Evolutionary conservation across 30 jellyfish, hydroid and myxozoan species (phyloP), one percentile per base, ranked within the genome.

Genomic region (Mastigias papua): DNA sequence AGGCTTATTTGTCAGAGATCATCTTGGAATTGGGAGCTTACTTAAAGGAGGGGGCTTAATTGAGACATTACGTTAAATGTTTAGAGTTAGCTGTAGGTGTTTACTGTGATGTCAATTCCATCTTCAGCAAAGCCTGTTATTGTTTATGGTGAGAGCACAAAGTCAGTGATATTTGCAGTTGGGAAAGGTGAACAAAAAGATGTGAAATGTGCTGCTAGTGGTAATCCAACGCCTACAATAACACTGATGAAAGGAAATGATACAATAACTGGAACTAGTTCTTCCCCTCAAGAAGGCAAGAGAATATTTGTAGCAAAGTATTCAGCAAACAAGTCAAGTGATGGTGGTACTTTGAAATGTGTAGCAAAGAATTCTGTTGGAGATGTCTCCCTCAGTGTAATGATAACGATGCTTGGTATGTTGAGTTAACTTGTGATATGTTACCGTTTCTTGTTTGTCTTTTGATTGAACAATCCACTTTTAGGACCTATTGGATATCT

Each of bases 161-260:
- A 46, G 29, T 65, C 84, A 34, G 51, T 15, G 48, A 10, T 3
- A 28, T 83, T 46, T 35, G 51, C 80, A 13, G 87, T 50, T n/a
- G 92, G 92, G 11, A 48, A 48, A 42, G 82, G 74, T 7, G 34
- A 31, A 33, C 51, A 65, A 17, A 32, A 86, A 21, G 75, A 42
- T 25, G n/a, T 86, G 35, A 64, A 13, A 19, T 93, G 98, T 69
- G 90, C 42, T 46, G 98, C 97, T n/a, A 63, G 72, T 33, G 96
- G 97, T 16, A 69, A 61, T 46, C 98, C 98, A 1, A 54, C 50
- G 20, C 98, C 98, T 16, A 34, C 83, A 19, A 87, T 93, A 11
- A 80, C 63, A 34, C 48, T 93, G 73, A 86, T 8, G 73, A 83
- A 83, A 74, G 92, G 86, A 11, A 71, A 63, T 0, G 29, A 29